These are phyloP conservation scores for Montipora foliosa DNA, from an alignment of 64 coral and sea anemone genomes.

Conservation along the genomic window DNA sequence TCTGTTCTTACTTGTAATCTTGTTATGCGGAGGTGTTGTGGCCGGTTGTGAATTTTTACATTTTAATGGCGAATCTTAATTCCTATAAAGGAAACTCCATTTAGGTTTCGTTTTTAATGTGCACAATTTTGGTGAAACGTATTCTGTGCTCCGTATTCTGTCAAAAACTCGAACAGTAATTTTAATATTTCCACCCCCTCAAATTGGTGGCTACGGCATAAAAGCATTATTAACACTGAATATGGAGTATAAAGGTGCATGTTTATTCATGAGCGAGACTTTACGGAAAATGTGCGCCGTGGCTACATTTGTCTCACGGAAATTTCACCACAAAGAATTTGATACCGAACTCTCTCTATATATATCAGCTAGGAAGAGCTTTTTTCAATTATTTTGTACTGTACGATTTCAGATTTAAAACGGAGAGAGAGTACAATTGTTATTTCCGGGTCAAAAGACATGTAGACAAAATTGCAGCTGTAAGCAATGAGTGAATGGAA, in stretches of 20 bases:
- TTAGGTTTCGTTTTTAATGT: not conserved
- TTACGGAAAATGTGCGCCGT: too few relatives aligned
- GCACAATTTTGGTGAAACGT: not conserved
- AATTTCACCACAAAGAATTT: not conserved
- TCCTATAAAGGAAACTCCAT: not conserved
- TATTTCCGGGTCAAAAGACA: not conserved
- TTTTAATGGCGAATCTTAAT: not conserved
- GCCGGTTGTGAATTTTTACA: not conserved
- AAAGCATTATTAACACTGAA: slow-evolving; percentile 38
- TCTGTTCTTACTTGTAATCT: not conserved
- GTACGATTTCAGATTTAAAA: slow-evolving; percentile 4
- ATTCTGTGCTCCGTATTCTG: not conserved
- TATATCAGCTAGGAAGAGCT: not conserved
- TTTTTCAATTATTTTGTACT: not conserved
- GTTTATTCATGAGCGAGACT: not conserved
- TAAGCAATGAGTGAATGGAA: not conserved
- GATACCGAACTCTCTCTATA: not conserved
- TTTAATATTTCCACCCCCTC: not conserved
- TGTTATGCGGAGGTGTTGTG: slow-evolving; percentile 5
- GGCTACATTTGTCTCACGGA: not conserved
- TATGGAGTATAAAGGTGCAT: not conserved
- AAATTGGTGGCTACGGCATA: not conserved
- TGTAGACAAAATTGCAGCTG: slow-evolving; percentile 4
- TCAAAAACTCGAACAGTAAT: not conserved
- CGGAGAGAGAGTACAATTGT: not conserved